These are phyloP conservation scores for Puma concolor DNA, from an alignment of 2,113 vertebrate genomes.

Conservation along the genomic window DNA sequence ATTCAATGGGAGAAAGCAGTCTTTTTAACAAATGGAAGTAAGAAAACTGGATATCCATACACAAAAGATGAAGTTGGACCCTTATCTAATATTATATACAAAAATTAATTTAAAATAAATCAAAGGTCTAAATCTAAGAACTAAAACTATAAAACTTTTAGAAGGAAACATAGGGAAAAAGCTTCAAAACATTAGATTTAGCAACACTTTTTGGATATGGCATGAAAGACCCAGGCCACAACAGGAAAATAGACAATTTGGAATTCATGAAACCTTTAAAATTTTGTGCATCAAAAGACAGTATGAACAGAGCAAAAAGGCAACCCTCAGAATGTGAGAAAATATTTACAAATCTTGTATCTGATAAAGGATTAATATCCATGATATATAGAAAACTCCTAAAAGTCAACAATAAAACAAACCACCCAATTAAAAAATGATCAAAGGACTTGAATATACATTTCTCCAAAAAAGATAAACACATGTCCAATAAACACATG, in stretches of 20 bases:
- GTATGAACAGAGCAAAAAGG: neutral
- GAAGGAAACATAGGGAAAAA: neutral
- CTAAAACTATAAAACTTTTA: neutral
- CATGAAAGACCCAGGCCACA: neutral
- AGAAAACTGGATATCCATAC: neutral
- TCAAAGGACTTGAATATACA: neutral
- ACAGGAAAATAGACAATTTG: neutral
- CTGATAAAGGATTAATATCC: neutral
- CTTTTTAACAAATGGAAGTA: neutral
- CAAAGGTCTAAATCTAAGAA: neutral
- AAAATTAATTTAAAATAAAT: neutral
- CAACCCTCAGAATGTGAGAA: neutral
- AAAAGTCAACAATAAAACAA: neutral
- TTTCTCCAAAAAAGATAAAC: neutral
- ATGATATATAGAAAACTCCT: neutral
- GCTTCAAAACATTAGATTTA: neutral
- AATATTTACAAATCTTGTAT: neutral
- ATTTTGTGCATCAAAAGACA: neutral
- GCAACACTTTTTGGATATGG: neutral
- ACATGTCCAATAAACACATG: neutral
- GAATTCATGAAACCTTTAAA: neutral
- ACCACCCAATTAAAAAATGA: neutral
- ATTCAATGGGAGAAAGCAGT: neutral
- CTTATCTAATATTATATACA: neutral
- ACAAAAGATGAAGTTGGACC: neutral